These are phyloP conservation scores for Subanguina moxae DNA, from an alignment of 1,140 invertebrate species.

Conservation along the genomic window DNA sequence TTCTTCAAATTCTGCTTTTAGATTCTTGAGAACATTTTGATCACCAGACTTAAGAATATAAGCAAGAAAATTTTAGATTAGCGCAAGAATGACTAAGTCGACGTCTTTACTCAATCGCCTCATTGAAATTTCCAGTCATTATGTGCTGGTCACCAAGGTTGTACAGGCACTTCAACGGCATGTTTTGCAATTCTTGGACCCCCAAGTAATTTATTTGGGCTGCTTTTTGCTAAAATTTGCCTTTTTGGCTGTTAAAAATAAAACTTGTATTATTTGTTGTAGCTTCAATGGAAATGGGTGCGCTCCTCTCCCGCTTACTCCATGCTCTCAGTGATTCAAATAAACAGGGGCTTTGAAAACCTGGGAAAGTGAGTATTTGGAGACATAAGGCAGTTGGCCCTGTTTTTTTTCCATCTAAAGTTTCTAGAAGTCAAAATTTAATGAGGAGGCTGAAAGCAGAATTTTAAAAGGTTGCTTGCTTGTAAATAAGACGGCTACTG, in stretches of 20 bases:
- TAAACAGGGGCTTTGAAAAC: conserved; percentile 33
- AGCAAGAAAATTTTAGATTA: no score
- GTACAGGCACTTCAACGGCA: conserved; percentile 28
- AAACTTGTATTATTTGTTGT: conserved; percentile 18
- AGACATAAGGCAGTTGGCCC: no score
- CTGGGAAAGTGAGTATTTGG: conserved; percentile 33
- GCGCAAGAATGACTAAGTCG: neutral
- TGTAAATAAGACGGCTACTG: no score
- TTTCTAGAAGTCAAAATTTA: no score
- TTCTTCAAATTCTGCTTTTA: no score
- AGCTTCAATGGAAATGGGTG: conserved; percentile 48
- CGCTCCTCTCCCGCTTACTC: conserved; percentile 35
- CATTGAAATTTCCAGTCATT: conserved; percentile 31
- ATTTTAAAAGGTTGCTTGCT: no score
- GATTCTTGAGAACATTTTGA: no score
- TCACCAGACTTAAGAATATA: no score
- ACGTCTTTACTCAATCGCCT: conserved; percentile 17
- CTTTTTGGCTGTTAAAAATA: no score
- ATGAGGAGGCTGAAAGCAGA: no score
- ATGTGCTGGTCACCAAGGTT: conserved; percentile 27
- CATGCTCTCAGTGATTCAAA: conserved; percentile 30
- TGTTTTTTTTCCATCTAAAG: no score
- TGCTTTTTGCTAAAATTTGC: no score
- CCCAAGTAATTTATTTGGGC: conserved; percentile 6
- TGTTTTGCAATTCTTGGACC: conserved; percentile 13